phyloP scores from a whole-genome alignment of 1,140 invertebrate genomes.

The Triops longicaudatus region DNA sequence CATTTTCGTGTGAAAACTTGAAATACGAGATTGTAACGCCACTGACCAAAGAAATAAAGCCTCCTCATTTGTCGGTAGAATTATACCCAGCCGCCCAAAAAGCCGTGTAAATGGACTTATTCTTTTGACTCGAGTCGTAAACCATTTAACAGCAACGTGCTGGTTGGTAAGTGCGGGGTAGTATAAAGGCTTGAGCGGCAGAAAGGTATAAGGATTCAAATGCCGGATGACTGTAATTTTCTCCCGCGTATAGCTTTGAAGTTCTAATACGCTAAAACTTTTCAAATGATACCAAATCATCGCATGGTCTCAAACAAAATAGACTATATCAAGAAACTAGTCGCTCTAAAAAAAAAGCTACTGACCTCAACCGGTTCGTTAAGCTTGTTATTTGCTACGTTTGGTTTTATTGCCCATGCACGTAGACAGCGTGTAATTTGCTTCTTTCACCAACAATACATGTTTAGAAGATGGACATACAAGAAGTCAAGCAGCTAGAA shows the following conservation, averaged over 20 bases:
- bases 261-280: not conserved
- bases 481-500: not conserved
- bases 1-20: not conserved
- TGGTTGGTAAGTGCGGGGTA: no score
- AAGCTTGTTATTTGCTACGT: not conserved
- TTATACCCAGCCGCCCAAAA: not conserved
- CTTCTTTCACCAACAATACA: not conserved
- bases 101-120: not conserved
- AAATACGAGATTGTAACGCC: not conserved
- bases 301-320: not conserved
- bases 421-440: not conserved
- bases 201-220: not conserved
- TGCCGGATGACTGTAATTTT: not conserved
- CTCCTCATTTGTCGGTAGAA: not conserved
- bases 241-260: not conserved
- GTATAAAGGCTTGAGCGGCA: not conserved
- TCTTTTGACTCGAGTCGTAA: not conserved
- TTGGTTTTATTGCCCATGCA: not conserved
- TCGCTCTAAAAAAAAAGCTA: not conserved
- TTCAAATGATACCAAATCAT: not conserved
- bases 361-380: constrained; percentile 14
- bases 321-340: not conserved
- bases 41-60: not conserved
- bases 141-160: not conserved
- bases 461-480: not conserved